Conservation (phyloP, 2,888 invertebrate genomes). For the Megastigmus dorsalis region DNA sequence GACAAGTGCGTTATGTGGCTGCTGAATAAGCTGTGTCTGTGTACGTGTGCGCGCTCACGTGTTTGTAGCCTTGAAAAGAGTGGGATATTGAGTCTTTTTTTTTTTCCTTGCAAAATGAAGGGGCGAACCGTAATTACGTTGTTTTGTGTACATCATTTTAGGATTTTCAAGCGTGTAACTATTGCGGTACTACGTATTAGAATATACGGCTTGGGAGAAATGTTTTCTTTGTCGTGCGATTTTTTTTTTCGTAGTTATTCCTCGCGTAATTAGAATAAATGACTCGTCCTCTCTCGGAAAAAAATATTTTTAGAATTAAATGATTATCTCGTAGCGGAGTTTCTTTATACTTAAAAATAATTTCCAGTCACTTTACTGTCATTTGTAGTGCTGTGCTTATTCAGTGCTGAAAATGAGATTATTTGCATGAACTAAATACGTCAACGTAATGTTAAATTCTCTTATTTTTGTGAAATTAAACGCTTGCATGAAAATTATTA, state of each 20-base stretch:
- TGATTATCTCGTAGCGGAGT: no score
- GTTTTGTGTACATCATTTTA: conserved; percentile 43
- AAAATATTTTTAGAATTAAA: no score
- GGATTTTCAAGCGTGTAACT: conserved; percentile 50
- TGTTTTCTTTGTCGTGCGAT: conserved; percentile 29
- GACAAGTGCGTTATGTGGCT: conserved; percentile 34
- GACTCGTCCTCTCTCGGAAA: no score
- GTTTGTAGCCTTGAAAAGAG: not conserved
- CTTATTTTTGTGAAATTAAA: no score
- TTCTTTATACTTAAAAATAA: no score
- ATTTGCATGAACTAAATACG: no score
- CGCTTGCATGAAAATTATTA: no score
- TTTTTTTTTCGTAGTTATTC: not conserved
- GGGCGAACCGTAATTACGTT: conserved; percentile 34
- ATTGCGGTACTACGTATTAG: conserved; percentile 52
- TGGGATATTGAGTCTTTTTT: conserved; percentile 5
- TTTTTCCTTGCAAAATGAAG: conserved; percentile 4
- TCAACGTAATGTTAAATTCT: no score
- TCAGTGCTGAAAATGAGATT: no score
- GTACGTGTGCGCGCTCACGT: not conserved
- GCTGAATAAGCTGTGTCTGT: conserved; percentile 4
- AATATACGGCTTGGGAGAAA: conserved; percentile 27
- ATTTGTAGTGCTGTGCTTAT: no score
- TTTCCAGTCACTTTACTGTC: no score
- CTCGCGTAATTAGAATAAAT: no score